Base-by-base conservation (phyloP, 1,140 invertebrate genomes). In the Choristoneura fumiferana region DNA sequence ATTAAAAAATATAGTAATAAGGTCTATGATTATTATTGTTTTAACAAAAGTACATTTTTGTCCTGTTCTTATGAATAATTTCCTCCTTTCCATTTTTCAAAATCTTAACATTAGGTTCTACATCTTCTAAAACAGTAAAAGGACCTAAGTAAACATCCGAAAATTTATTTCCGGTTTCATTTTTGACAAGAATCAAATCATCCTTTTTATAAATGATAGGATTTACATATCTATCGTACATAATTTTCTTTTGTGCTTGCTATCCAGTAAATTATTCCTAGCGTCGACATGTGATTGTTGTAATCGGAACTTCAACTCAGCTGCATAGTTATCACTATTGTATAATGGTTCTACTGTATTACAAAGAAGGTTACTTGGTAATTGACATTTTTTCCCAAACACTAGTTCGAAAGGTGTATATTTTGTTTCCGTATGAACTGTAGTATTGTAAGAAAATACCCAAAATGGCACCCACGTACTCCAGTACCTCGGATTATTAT, bases 361-460 rank as follows among this genome's bases (percentile, higher is more conserved):
- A 45, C 15, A n/a, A n/a, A 10, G 17, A 9, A 57, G 15, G 45
- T 57, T 58, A 34, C 33, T 58, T 1, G 61, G 57, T 36, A 67
- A 29, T 8, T 56, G 57, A 34, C 57, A 61, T 9, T 18, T 4
- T 61, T 63, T 73, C 13, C 68, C 68, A 38, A 73, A 73, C 52
- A 70, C 67, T 57, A 70, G 54, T 37, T 73, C 71, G 54, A 54
- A 68, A 22, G 65, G 71, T 17, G 64, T 63, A 17, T 45, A 57
- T 57, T 57, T 57, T 14, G 56, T 57, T 35, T 57, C 39, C 12
- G 29, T 35, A 45, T 57, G 56, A 29, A 29, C 22, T 29, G 22
- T 29, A 29, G 22, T 29, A 29, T 29, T 54, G 33, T 54, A 54
- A 34, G 52, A 54, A 17, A 54, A 54, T n/a, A n/a, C 10, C 52